These are phyloP conservation scores for Pristionchus exspectatus DNA, from an alignment of 2,888 invertebrate species.

Conservation along the genomic window DNA sequence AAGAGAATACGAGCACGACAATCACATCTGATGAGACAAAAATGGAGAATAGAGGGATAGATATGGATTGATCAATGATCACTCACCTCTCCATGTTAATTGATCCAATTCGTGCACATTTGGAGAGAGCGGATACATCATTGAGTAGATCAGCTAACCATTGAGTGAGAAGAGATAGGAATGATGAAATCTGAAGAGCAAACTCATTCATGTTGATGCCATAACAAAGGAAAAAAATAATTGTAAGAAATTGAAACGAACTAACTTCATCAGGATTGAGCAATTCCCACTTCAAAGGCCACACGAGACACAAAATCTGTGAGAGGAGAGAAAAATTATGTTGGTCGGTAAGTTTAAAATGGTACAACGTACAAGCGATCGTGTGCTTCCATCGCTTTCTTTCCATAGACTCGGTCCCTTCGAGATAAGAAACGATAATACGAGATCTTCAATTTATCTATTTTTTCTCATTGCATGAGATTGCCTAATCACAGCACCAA, in stretches of 20 bases:
- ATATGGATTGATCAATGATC: neutral
- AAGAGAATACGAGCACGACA: conserved; percentile 29
- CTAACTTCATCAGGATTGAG: conserved; percentile 27
- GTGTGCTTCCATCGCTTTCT: conserved; percentile 4
- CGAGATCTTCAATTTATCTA: neutral
- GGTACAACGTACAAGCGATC: conserved; percentile 13
- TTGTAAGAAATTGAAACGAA: neutral
- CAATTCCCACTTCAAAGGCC: conserved; percentile 49
- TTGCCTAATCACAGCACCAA: neutral
- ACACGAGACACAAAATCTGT: conserved; percentile 47
- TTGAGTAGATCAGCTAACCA: conserved; percentile 28
- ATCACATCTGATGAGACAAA: conserved; percentile 26
- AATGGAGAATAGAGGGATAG: neutral
- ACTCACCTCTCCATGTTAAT: conserved; percentile 35
- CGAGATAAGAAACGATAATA: conserved; percentile 4
- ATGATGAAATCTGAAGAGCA: neutral
- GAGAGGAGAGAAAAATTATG: neutral
- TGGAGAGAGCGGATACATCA: conserved; percentile 16
- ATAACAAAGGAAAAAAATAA: neutral
- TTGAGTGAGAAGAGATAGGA: conserved; percentile 42
- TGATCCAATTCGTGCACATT: conserved; percentile 26
- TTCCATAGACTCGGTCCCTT: conserved; percentile 30
- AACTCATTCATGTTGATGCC: neutral
- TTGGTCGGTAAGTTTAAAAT: neutral
- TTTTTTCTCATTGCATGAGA: neutral